Conservation (phyloP, 1,140 invertebrate species). For the Diorhabda elongata region DNA sequence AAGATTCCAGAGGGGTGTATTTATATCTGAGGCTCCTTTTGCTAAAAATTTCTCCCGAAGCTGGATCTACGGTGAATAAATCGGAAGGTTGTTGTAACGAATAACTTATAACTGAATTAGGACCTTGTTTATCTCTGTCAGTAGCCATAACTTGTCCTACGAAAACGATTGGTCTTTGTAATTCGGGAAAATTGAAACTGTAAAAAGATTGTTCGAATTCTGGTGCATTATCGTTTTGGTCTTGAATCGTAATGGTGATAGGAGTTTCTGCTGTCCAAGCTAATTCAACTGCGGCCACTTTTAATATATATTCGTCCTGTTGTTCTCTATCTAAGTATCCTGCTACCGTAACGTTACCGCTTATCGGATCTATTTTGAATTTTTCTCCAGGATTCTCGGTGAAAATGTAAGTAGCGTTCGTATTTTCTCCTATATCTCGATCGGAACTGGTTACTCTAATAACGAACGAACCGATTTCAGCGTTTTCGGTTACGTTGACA, state of each 20-base stretch:
- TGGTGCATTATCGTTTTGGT: slow-evolving; percentile 92
- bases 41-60: slow-evolving; percentile 84
- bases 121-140: slow-evolving; percentile 87
- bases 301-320: slow-evolving; percentile 85
- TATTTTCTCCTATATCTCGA: slow-evolving; percentile 79
- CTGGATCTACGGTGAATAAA: slow-evolving; percentile 84
- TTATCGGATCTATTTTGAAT: slow-evolving; percentile 82
- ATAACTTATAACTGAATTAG: slow-evolving; percentile 92
- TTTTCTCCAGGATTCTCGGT: slow-evolving; percentile 83
- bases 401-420: slow-evolving; percentile 84
- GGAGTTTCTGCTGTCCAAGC: slow-evolving; percentile 86
- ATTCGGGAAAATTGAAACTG: slow-evolving; percentile 85
- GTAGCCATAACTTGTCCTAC: slow-evolving; percentile 85
- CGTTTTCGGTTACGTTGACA: slow-evolving; percentile 93
- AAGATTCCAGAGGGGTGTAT: slow-evolving; percentile 68
- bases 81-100: slow-evolving; percentile 85
- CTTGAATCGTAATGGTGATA: slow-evolving; percentile 87
- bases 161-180: slow-evolving; percentile 71
- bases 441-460: slow-evolving; percentile 89
- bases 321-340: slow-evolving; percentile 78
- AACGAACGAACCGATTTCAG: slow-evolving; percentile 87
- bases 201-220: slow-evolving; percentile 85
- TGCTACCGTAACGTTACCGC: slow-evolving; percentile 88
- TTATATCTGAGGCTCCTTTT: slow-evolving; percentile 80
- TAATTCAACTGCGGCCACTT: slow-evolving; percentile 81